A percentile compares a stretch with the other conserved stretches of the same genome.
These are phyloP conservation scores for Octopus sinensis DNA, from an alignment of 1,140 invertebrate genomes.

Conservation along the genomic window DNA sequence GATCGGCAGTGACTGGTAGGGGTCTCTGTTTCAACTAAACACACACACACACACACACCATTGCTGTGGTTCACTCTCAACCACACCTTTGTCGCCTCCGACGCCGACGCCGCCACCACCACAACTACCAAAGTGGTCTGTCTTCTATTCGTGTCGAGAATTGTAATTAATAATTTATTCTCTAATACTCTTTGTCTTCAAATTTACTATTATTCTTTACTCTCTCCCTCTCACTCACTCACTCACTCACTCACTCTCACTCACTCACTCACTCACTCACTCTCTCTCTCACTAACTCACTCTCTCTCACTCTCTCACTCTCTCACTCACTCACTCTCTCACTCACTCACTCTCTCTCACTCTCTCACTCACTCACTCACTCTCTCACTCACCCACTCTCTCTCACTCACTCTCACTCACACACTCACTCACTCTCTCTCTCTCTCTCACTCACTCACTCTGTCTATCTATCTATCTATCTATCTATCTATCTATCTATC, in stretches of 20 bases:
- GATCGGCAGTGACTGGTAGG: too few species aligned
- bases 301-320: not conserved
- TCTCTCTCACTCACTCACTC: slow-evolving; percentile 11
- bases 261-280: slow-evolving; percentile 12
- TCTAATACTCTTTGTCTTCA: too few species aligned
- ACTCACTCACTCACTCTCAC: not conserved
- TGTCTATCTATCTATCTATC: too few species aligned
- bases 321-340: not conserved
- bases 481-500: not conserved
- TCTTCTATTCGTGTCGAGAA: too few species aligned
- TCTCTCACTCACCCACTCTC: not conserved
- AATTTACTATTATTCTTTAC: too few species aligned
- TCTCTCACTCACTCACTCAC: slow-evolving; percentile 12
- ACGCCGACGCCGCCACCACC: too few species aligned
- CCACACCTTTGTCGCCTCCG: too few species aligned
- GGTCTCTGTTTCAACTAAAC: too few species aligned
- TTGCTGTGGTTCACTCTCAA: too few species aligned
- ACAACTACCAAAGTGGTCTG: too few species aligned
- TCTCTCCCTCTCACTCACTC: not conserved
- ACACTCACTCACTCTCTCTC: not conserved
- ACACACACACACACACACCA: too few species aligned
- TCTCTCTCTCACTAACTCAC: slow-evolving; percentile 17
- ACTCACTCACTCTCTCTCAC: slow-evolving; percentile 1
- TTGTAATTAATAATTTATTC: too few species aligned
- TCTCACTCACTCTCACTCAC: slow-evolving; percentile 10